Conservation (phyloP, 2,888 invertebrate species). For the Nomada ferruginata region DNA sequence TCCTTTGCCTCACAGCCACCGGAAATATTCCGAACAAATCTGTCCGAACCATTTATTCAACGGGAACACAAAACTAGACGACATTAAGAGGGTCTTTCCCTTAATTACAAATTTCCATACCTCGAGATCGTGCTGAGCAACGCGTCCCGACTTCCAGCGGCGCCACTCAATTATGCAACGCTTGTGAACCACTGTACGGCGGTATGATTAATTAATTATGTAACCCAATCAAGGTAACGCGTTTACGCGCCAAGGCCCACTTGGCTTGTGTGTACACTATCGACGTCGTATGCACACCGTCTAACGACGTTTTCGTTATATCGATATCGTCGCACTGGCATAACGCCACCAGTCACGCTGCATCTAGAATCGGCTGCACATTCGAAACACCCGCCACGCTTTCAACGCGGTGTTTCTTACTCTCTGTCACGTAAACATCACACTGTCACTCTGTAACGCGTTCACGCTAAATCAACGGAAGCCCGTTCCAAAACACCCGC, state of each 20-base stretch:
- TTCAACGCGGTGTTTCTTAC: conserved; percentile 44
- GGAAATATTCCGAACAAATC: conserved; percentile 4
- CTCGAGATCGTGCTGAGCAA: conserved; percentile 15
- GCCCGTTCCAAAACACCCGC: not conserved
- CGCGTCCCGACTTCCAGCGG: conserved; percentile 15
- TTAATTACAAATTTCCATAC: conserved; percentile 43
- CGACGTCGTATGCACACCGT: conserved; percentile 1
- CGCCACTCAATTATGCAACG: conserved; percentile 73
- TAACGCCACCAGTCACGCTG: conserved; percentile 41
- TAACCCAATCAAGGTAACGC: conserved; percentile 50
- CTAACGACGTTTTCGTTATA: conserved; percentile 15
- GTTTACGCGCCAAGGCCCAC: conserved; percentile 43
- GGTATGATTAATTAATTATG: conserved; percentile 72
- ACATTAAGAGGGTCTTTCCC: not conserved
- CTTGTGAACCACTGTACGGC: conserved; percentile 70
- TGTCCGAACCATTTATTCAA: not conserved
- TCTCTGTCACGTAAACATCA: conserved; percentile 63
- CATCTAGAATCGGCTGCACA: conserved; percentile 13
- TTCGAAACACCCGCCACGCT: conserved; percentile 54
- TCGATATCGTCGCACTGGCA: conserved; percentile 29
- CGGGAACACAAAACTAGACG: not conserved
- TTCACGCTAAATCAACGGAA: not conserved
- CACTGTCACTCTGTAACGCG: conserved; percentile 10
- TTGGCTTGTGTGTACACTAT: conserved; percentile 6
- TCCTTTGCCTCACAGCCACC: not conserved